phyloP scores from a whole-genome alignment of 2,888 invertebrate species.

The Siphonodentalium dalli region DNA sequence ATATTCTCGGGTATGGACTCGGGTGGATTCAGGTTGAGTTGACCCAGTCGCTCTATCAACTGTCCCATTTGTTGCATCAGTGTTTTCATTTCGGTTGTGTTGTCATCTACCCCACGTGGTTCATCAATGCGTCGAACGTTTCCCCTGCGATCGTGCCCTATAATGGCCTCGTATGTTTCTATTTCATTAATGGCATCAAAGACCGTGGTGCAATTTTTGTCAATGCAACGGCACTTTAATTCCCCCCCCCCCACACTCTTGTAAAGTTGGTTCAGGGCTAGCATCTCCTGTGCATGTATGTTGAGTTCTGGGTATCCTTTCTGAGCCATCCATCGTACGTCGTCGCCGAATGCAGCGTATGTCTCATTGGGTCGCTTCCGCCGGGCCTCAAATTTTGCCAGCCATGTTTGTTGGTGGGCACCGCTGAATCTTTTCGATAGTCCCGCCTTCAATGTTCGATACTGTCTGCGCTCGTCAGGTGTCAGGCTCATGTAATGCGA shows the following conservation, averaged over 20 bases:
- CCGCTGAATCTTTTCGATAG: slow-evolving; percentile 11
- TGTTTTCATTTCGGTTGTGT: too few species aligned
- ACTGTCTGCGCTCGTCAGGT: neutral
- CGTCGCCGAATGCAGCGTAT: slow-evolving; percentile 17
- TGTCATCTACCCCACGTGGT: too few species aligned
- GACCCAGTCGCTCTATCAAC: too few species aligned
- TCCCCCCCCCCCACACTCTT: slow-evolving; percentile 14
- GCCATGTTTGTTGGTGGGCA: slow-evolving; percentile 20
- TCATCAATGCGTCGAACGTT: too few species aligned
- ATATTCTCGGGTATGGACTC: too few species aligned
- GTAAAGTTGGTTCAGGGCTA: slow-evolving; percentile 27
- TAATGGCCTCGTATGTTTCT: slow-evolving; percentile 17
- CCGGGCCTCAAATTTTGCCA: slow-evolving; percentile 16
- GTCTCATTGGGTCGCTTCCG: slow-evolving; percentile 14
- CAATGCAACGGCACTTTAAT: slow-evolving; percentile 22
- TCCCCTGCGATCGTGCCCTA: too few species aligned
- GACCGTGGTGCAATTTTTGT: slow-evolving; percentile 11
- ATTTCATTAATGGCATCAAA: slow-evolving; percentile 13
- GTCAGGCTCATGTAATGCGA: slow-evolving; percentile 8
- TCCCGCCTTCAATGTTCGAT: neutral
- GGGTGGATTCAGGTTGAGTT: too few species aligned
- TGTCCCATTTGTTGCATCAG: too few species aligned
- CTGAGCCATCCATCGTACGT: slow-evolving; percentile 18
- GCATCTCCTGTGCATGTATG: slow-evolving; percentile 15
- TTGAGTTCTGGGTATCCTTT: slow-evolving; percentile 15